Percentiles rank a stretch among this genome's conserved stretches.
phyloP scores from a whole-genome alignment of 2,797 vertebrate species.

The Yasuhikotakia modesta region DNA sequence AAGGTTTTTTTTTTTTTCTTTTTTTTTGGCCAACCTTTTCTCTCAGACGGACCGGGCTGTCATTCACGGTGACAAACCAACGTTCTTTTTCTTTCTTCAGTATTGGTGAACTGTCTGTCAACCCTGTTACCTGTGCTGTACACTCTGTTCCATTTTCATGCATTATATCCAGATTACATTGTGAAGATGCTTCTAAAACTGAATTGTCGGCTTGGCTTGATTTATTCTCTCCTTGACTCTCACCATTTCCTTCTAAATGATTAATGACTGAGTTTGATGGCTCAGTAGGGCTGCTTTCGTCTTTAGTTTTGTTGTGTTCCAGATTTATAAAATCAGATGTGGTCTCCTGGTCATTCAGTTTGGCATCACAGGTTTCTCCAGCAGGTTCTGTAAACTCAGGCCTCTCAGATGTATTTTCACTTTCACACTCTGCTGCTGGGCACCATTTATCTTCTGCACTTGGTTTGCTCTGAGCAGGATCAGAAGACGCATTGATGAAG shows the following conservation, averaged over 20 bases:
- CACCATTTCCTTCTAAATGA: conserved; percentile 1
- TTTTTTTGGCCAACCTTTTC: conserved; percentile 66
- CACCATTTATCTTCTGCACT: neutral
- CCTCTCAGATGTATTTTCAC: conserved; percentile 55
- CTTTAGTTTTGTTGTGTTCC: conserved; percentile 12
- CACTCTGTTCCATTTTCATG: conserved; percentile 7
- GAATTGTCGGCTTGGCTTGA: conserved; percentile 12
- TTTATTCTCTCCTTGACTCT: conserved; percentile 25
- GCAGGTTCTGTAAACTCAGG: conserved; percentile 23
- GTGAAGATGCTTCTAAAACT: conserved; percentile 44
- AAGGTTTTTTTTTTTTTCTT: conserved; percentile 66
- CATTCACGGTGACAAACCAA: conserved; percentile 79
- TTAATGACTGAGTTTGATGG: neutral
- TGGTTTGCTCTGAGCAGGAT: conserved; percentile 11
- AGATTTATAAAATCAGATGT: neutral
- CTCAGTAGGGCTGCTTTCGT: neutral
- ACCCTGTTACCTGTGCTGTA: conserved; percentile 1
- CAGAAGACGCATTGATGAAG: conserved; percentile 30
- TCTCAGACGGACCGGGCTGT: conserved; percentile 50
- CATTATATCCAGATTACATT: neutral
- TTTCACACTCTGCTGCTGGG: conserved; percentile 12
- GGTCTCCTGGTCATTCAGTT: neutral
- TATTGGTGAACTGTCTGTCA: conserved; percentile 31
- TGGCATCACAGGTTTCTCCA: conserved; percentile 36
- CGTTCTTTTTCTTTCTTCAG: conserved; percentile 72